Percentiles rank a stretch among this genome's conserved stretches.
Conservation (phyloP, 2,888 invertebrate species). For the Hofmannophila pseudospretella region DNA sequence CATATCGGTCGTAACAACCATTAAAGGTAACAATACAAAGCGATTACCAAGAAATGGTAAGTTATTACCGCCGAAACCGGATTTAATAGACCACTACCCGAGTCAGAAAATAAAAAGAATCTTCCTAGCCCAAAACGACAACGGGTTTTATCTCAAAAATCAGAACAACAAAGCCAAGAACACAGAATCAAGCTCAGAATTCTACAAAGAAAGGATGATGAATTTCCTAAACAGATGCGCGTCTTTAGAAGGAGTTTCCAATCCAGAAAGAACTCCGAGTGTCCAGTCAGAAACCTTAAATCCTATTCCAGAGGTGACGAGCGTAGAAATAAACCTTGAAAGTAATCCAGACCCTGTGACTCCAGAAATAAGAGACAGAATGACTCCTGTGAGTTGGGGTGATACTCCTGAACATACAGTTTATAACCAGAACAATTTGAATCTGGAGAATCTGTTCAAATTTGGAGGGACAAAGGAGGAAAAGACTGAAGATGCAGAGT, state of each 20-base stretch:
- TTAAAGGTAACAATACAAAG: conserved; percentile 71
- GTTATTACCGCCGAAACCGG: conserved; percentile 64
- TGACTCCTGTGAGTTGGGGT: conserved; percentile 63
- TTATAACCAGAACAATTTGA: conserved; percentile 68
- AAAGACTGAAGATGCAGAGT: background rate
- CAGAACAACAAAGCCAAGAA: conserved; percentile 68
- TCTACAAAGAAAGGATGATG: conserved; percentile 67
- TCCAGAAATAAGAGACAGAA: conserved; percentile 19
- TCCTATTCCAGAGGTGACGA: conserved; percentile 45
- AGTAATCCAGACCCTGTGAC: conserved; percentile 5
- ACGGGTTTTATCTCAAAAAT: conserved; percentile 62
- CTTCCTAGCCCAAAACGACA: conserved; percentile 61
- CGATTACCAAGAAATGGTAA: conserved; percentile 58
- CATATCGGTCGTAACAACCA: conserved; percentile 72
- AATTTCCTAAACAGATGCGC: conserved; percentile 63
- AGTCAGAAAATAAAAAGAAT: conserved; percentile 74
- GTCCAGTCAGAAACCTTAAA: conserved; percentile 54
- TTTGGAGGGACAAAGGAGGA: conserved; percentile 34
- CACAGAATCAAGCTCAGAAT: conserved; percentile 63
- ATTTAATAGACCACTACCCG: conserved; percentile 75
- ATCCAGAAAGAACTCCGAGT: conserved; percentile 30
- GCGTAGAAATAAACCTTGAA: conserved; percentile 27
- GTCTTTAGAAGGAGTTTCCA: conserved; percentile 50
- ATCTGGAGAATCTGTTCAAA: conserved; percentile 62
- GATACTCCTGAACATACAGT: conserved; percentile 60